Evolutionary conservation across 1,140 invertebrate species (phyloP).

Genomic region (Platyura marginata): DNA sequence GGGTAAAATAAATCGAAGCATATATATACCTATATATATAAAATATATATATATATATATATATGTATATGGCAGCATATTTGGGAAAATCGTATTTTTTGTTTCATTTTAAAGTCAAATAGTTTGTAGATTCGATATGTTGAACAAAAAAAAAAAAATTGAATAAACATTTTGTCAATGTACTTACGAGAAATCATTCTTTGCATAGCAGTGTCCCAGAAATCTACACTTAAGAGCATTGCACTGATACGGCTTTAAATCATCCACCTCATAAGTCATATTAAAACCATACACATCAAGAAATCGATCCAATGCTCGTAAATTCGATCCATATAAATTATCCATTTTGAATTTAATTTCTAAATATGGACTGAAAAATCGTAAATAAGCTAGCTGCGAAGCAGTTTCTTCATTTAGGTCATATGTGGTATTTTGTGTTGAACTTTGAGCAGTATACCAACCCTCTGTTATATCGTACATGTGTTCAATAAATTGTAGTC

Average conservation of each 20-base stretch:
- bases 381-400: conserved; percentile 42
- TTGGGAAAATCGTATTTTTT: too few species aligned
- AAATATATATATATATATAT: too few species aligned
- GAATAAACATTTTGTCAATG: neutral
- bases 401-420: conserved; percentile 45
- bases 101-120: too few species aligned
- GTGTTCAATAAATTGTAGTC: conserved; percentile 65
- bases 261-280: conserved; percentile 66
- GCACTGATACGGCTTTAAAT: conserved; percentile 40
- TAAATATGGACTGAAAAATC: conserved; percentile 52
- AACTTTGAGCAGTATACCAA: conserved; percentile 41
- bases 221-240: conserved; percentile 61
- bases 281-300: conserved; percentile 83
- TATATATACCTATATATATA: too few species aligned
- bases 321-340: conserved; percentile 59
- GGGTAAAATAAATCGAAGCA: too few species aligned
- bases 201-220: conserved; percentile 63
- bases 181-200: conserved; percentile 45
- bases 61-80: too few species aligned
- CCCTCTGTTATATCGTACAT: conserved; percentile 40
- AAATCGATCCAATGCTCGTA: conserved; percentile 59
- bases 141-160: neutral
- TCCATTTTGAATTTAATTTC: conserved; percentile 58
- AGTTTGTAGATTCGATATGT: too few species aligned
- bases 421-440: conserved; percentile 15